Conservation (phyloP, 35 echinoderm and acorn worm genomes). For the Apostichopus parvimensis region DNA sequence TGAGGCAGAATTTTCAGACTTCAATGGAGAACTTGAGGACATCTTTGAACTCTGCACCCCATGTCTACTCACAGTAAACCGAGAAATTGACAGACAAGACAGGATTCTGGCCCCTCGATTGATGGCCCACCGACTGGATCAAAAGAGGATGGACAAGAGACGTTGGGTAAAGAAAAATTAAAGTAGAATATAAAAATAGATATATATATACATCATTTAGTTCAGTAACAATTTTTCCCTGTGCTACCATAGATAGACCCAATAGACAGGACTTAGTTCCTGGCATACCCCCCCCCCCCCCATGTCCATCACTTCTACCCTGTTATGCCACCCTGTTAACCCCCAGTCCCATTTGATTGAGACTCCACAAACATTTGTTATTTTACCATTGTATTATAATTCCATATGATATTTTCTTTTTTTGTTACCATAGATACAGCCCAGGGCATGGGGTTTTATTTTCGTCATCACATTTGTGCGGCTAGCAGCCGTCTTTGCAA, state of each 20-base stretch:
- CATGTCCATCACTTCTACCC: too few species aligned
- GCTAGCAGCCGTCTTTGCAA: background rate
- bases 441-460: background rate
- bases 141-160: background rate
- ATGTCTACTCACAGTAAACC: slow-evolving; percentile 9
- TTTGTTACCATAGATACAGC: background rate
- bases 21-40: background rate
- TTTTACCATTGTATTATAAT: too few species aligned
- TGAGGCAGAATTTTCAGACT: background rate
- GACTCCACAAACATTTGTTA: too few species aligned
- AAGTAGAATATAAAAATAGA: too few species aligned
- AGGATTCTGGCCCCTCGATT: background rate
- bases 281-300: too few species aligned
- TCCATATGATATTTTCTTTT: background rate
- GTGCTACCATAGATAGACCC: too few species aligned
- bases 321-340: too few species aligned
- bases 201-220: too few species aligned
- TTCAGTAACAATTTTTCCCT: too few species aligned
- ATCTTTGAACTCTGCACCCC: slow-evolving; percentile 17
- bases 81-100: slow-evolving; percentile 22
- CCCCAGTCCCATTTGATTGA: too few species aligned
- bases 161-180: too few species aligned
- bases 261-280: too few species aligned
- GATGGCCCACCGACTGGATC: background rate
- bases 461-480: background rate